Evolutionary conservation across 2,113 vertebrate species (phyloP), one percentile per base, ranked within the genome.

Genomic region (Mastomys coucha): DNA sequence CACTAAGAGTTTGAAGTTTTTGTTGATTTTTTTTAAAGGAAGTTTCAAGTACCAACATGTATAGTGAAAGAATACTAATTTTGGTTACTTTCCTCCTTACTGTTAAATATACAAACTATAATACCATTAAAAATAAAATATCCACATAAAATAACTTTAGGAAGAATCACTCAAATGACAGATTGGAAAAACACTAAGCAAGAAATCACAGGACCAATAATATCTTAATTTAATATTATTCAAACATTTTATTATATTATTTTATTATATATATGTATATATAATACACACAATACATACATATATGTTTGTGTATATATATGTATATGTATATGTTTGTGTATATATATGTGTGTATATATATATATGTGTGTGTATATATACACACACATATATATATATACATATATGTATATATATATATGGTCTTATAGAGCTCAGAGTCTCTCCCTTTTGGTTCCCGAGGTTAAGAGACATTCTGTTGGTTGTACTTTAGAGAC

Each of bases 31-130:
- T 98, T 96, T 98, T 93, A 93, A 96, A 98, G 97, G 95, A 97
- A 93, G 92, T n/a, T 89, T 96, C 77, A 87, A 97, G 96, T 92
- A 97, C 82, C 91, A 96, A 58, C 80, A 96, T 42, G 96, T 95
- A 97, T 94, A 95, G 78, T 97, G 98, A 98, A 96, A 97, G 94
- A 98, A 97, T 97, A 98, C 97, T 98, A 98, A 97, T 98, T 98
- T 98, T 97, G 97, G 98, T 98, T 98, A 98, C 70, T 97, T 97
- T 89, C 91, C 95, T 92, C 93, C 84, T 97, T 97, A 98, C 93
- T 97, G 96, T 97, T 97, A 97, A 98, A 95, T 97, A 98, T 91
- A 98, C 95, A 97, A 98, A 98, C 94, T 97, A 97, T 97, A 97
- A 98, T 96, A 97, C 93, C 96, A 97, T 97, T 96, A 91, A 93